These are phyloP conservation scores for Ylistrum balloti DNA, from an alignment of 1,140 invertebrate genomes.

Conservation along the genomic window DNA sequence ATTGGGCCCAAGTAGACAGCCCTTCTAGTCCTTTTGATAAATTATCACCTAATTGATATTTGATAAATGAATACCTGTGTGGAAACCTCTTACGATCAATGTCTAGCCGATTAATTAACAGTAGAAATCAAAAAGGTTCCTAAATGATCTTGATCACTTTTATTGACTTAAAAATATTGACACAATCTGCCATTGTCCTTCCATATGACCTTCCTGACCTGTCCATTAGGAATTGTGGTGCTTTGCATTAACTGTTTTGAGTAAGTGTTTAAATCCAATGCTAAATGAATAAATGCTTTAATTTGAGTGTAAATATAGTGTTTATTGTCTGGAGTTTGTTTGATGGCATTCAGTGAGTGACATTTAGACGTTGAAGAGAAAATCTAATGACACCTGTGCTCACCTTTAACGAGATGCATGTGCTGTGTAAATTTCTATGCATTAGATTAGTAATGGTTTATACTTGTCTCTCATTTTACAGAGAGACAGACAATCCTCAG, in stretches of 20 bases:
- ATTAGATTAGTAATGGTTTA: background rate
- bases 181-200: background rate
- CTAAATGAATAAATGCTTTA: background rate
- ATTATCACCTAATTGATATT: slow-evolving; percentile 9
- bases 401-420: background rate
- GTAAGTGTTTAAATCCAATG: background rate
- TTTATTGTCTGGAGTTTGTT: background rate
- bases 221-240: background rate
- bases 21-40: background rate
- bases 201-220: background rate
- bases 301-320: no score
- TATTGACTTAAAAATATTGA: slow-evolving; percentile 10
- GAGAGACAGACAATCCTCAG: background rate
- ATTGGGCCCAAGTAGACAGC: background rate
- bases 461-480: background rate
- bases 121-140: background rate
- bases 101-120: background rate
- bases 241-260: background rate
- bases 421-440: background rate
- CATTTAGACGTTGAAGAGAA: background rate
- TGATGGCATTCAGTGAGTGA: background rate
- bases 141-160: background rate
- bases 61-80: background rate
- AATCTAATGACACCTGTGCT: background rate
- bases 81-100: background rate